Conservation (phyloP, 2,888 invertebrate species). For the Palloptera scutellata region DNA sequence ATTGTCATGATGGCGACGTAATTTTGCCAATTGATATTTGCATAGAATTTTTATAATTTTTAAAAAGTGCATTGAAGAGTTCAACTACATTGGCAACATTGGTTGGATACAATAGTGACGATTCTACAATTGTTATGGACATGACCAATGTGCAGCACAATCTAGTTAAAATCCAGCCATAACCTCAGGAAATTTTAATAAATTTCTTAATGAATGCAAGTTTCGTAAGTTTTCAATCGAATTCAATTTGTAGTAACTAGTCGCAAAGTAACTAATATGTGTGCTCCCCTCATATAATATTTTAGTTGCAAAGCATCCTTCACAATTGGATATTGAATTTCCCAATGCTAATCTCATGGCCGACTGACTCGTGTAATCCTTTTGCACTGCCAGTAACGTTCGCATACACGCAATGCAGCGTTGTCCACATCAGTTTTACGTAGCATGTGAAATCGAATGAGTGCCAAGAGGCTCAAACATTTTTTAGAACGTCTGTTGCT, state of each 20-base stretch:
- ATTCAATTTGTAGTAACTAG: too few relatives aligned
- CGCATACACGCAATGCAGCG: slow-evolving; percentile 49
- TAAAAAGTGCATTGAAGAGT: slow-evolving; percentile 48
- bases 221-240: slow-evolving; percentile 40
- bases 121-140: slow-evolving; percentile 46
- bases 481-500: slow-evolving; percentile 45
- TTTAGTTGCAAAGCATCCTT: slow-evolving; percentile 24
- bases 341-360: slow-evolving; percentile 47
- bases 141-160: slow-evolving; percentile 36
- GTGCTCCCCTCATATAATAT: too few relatives aligned
- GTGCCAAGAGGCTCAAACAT: slow-evolving; percentile 42
- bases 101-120: slow-evolving; percentile 46
- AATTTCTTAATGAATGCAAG: slow-evolving; percentile 41
- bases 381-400: slow-evolving; percentile 44
- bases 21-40: neutral
- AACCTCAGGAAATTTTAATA: neutral
- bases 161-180: slow-evolving; percentile 22
- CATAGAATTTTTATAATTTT: neutral
- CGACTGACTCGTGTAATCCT: slow-evolving; percentile 41
- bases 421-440: slow-evolving; percentile 42
- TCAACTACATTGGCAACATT: slow-evolving; percentile 43
- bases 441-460: slow-evolving; percentile 34
- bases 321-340: slow-evolving; percentile 39
- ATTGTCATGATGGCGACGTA: too few relatives aligned
- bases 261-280: too few relatives aligned